These are phyloP conservation scores for Caenorhabditis latens DNA, from an alignment of 1,140 invertebrate genomes.

Conservation along the genomic window DNA sequence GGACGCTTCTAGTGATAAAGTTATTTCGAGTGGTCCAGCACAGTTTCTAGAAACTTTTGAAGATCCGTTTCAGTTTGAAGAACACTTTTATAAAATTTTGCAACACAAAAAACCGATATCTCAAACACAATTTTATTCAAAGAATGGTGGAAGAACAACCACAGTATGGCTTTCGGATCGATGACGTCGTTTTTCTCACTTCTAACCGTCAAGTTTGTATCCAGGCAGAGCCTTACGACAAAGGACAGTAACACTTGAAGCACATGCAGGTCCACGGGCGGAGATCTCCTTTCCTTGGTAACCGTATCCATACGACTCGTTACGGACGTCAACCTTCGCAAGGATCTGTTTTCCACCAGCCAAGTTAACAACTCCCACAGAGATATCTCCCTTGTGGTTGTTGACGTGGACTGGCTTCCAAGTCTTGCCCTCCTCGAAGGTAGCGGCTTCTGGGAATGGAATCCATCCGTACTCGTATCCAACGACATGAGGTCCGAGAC, in stretches of 20 bases:
- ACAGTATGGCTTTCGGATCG: too few relatives aligned
- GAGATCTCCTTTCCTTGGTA: too few relatives aligned
- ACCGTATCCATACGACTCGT: constrained; percentile 57
- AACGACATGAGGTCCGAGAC: constrained; percentile 66
- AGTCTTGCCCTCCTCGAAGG: constrained; percentile 64
- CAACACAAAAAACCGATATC: too few relatives aligned
- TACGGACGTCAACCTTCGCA: constrained; percentile 70
- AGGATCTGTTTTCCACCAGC: constrained; percentile 71
- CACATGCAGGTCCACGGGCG: too few relatives aligned
- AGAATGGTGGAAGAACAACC: too few relatives aligned
- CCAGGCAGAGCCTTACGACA: constrained; percentile 70
- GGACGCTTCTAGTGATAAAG: too few relatives aligned
- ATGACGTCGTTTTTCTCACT: too few relatives aligned
- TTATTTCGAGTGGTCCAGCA: too few relatives aligned
- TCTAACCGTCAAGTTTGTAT: constrained; percentile 67
- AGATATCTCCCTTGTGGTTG: constrained; percentile 69
- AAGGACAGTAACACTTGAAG: constrained; percentile 45
- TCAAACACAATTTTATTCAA: too few relatives aligned
- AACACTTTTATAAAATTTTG: too few relatives aligned
- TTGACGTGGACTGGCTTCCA: constrained; percentile 69
- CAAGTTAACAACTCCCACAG: constrained; percentile 66
- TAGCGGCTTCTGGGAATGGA: constrained; percentile 9
- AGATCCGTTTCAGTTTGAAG: too few relatives aligned
- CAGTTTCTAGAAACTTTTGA: too few relatives aligned
- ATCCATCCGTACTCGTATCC: background rate